Conservation (phyloP, 2,113 vertebrate genomes). For the Psophia crepitans region DNA sequence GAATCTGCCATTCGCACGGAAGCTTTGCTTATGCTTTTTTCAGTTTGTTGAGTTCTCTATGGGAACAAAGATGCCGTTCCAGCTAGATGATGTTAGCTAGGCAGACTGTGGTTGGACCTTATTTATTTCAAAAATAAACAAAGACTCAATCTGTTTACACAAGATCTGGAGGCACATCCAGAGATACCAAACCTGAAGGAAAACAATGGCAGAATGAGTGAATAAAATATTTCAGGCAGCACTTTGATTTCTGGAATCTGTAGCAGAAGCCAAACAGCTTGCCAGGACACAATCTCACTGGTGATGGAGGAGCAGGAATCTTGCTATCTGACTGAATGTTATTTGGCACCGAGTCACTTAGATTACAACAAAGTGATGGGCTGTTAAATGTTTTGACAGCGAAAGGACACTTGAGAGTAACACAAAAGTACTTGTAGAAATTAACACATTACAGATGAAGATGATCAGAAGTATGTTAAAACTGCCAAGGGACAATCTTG, state of each 20-base stretch:
- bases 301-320: neutral
- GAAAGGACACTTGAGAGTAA: neutral
- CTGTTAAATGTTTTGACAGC: neutral
- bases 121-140: constrained; percentile 16
- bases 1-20: neutral
- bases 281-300: neutral
- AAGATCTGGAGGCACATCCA: neutral
- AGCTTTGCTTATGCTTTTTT: neutral
- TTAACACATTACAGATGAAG: neutral
- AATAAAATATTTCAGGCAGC: neutral
- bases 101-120: neutral
- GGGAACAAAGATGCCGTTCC: neutral
- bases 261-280: neutral
- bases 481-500: neutral
- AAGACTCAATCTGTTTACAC: neutral
- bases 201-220: neutral
- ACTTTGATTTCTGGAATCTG: neutral
- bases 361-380: neutral
- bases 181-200: neutral
- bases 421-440: neutral
- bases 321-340: neutral
- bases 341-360: neutral
- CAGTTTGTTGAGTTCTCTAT: neutral
- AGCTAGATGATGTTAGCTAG: neutral
- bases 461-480: neutral